Evolutionary conservation across 2,797 vertebrate species (phyloP).

Genomic region (Echiichthys vipera): DNA sequence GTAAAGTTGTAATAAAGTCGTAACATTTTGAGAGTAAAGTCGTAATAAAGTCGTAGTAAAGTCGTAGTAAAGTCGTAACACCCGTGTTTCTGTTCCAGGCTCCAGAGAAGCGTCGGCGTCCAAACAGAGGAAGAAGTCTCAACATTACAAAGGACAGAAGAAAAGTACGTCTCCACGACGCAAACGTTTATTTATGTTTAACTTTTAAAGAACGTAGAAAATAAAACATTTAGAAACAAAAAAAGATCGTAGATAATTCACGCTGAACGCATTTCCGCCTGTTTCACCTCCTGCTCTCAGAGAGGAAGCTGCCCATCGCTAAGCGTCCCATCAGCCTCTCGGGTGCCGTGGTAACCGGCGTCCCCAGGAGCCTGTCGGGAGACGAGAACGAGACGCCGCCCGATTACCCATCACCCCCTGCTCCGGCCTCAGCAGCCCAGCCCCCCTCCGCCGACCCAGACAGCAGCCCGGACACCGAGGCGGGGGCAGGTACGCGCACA

Average conservation of each 20-base stretch:
- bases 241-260: too few relatives aligned
- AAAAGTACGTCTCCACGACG: conserved; percentile 88
- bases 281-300: conserved; percentile 41
- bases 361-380: conserved; percentile 86
- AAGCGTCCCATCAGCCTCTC: conserved; percentile 88
- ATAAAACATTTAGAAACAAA: too few relatives aligned
- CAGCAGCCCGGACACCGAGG: conserved; percentile 70
- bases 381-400: conserved; percentile 88
- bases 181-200: too few relatives aligned
- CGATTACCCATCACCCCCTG: conserved; percentile 84
- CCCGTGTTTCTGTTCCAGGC: conserved; percentile 80
- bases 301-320: conserved; percentile 88
- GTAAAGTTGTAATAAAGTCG: too few relatives aligned
- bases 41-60: too few relatives aligned
- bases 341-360: conserved; percentile 76
- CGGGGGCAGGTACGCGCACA: conserved; percentile 55
- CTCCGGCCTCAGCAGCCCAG: conserved; percentile 47
- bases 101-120: conserved; percentile 90
- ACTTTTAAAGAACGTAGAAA: too few relatives aligned
- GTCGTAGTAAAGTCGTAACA: too few relatives aligned
- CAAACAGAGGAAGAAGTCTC: conserved; percentile 92
- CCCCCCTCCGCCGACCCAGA: conserved; percentile 79
- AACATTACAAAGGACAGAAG: conserved; percentile 94
- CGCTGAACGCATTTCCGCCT: too few relatives aligned
- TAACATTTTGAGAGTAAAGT: too few relatives aligned